Conservation (phyloP, 2,888 invertebrate genomes). For the Gonocerus acuteangulatus region DNA sequence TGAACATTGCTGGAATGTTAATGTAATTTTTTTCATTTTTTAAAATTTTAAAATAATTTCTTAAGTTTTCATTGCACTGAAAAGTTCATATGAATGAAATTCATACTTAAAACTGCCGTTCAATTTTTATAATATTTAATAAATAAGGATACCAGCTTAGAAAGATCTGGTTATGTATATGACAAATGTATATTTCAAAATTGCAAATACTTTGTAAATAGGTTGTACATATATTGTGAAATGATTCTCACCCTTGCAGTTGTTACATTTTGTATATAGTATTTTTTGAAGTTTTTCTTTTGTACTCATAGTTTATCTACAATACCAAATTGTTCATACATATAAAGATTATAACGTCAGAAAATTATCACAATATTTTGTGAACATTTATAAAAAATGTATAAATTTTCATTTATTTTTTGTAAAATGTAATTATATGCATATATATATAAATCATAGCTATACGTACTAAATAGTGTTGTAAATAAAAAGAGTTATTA, state of each 20-base stretch:
- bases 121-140: conserved; percentile 10
- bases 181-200: conserved; percentile 11
- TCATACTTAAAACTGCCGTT: conserved; percentile 21
- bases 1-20: background rate
- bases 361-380: conserved; percentile 11
- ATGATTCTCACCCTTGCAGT: background rate
- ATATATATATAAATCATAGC: conserved; percentile 12
- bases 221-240: conserved; percentile 8
- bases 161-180: conserved; percentile 23
- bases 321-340: conserved; percentile 5
- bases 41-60: conserved; percentile 3
- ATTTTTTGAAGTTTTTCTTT: conserved; percentile 17
- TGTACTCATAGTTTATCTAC: conserved; percentile 7
- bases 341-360: background rate
- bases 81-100: conserved; percentile 3
- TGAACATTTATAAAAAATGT: conserved; percentile 9
- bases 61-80: conserved; percentile 8
- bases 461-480: conserved; percentile 7
- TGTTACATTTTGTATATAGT: conserved; percentile 15
- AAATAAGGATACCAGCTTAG: conserved; percentile 9
- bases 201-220: conserved; percentile 25
- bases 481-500: conserved; percentile 17
- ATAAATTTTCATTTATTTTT: conserved; percentile 10
- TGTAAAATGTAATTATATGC: conserved; percentile 15
- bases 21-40: conserved; percentile 1